These are phyloP conservation scores for Callocephalon fimbriatum DNA, from an alignment of 2,113 vertebrate species.

Conservation along the genomic window DNA sequence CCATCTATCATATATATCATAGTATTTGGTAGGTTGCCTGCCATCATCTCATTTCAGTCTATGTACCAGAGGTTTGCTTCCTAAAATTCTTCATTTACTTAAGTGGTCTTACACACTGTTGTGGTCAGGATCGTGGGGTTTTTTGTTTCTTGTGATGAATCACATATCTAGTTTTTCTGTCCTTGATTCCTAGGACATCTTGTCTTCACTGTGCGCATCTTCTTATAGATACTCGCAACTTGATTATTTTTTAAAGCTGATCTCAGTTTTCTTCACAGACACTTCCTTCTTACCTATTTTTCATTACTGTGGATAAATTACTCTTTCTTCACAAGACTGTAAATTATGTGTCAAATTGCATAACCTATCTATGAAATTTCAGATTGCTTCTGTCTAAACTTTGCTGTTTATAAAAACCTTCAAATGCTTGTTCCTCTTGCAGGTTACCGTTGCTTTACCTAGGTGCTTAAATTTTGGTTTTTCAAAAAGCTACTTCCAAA, in stretches of 20 bases:
- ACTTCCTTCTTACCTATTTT: not conserved
- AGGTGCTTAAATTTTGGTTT: not conserved
- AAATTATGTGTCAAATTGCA: not conserved
- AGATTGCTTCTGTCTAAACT: not conserved
- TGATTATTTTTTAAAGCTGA: not conserved
- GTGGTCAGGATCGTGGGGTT: not conserved
- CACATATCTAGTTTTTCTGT: not conserved
- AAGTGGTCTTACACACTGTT: not conserved
- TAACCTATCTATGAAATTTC: not conserved
- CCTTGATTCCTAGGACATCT: not conserved
- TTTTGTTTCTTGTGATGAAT: not conserved
- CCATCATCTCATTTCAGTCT: conserved; percentile 37
- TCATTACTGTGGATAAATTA: not conserved
- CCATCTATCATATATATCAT: not conserved
- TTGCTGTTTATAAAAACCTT: not conserved
- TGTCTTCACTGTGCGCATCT: conserved; percentile 26
- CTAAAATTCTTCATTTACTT: not conserved
- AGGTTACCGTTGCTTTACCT: conserved; percentile 2
- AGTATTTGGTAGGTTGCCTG: conserved; percentile 10
- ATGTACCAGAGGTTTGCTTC: not conserved
- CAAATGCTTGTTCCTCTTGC: conserved; percentile 11
- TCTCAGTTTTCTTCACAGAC: not conserved
- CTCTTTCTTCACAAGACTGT: not conserved
- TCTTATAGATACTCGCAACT: not conserved
- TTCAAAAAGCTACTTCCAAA: not conserved